These are phyloP conservation scores for Thunnus thynnus DNA, from an alignment of 2,113 vertebrate genomes.

Conservation along the genomic window DNA sequence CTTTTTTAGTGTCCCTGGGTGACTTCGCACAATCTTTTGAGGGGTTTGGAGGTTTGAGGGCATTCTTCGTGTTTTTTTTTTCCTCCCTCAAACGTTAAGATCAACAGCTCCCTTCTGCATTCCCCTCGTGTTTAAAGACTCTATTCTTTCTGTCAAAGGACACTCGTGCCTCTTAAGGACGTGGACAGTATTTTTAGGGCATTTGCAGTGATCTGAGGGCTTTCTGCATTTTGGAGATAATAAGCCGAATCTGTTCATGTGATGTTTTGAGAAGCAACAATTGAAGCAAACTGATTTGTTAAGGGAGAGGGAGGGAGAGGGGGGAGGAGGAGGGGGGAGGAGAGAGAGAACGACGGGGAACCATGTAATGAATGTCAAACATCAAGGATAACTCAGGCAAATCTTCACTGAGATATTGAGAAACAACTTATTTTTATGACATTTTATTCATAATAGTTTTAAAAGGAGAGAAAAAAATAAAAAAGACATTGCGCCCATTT, in stretches of 20 bases:
- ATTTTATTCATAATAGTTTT: conserved; percentile 48
- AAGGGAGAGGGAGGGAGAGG: no score
- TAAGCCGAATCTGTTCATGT: conserved; percentile 31
- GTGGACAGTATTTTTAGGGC: conserved; percentile 67
- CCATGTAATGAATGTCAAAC: conserved; percentile 60
- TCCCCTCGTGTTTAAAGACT: conserved; percentile 36
- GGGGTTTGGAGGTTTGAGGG: conserved; percentile 35
- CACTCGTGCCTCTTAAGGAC: conserved; percentile 43
- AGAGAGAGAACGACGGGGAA: background rate
- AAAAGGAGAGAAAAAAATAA: background rate
- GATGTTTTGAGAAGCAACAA: conserved; percentile 29
- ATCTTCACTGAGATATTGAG: conserved; percentile 55
- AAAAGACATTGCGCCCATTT: conserved; percentile 48
- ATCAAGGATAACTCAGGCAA: conserved; percentile 78
- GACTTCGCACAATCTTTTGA: conserved; percentile 28
- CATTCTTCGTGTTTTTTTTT: background rate
- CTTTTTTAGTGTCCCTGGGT: conserved; percentile 2
- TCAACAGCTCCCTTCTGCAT: conserved; percentile 51
- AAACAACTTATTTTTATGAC: conserved; percentile 59
- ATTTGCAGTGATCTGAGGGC: conserved; percentile 61
- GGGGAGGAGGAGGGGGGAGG: no score
- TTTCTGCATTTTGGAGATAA: conserved; percentile 15
- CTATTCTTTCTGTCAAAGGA: conserved; percentile 32
- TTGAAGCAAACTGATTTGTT: background rate
- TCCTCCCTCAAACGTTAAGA: conserved; percentile 13